phyloP scores from a whole-genome alignment of 2,888 invertebrate species.

The Pristionchus fissidentatus region DNA sequence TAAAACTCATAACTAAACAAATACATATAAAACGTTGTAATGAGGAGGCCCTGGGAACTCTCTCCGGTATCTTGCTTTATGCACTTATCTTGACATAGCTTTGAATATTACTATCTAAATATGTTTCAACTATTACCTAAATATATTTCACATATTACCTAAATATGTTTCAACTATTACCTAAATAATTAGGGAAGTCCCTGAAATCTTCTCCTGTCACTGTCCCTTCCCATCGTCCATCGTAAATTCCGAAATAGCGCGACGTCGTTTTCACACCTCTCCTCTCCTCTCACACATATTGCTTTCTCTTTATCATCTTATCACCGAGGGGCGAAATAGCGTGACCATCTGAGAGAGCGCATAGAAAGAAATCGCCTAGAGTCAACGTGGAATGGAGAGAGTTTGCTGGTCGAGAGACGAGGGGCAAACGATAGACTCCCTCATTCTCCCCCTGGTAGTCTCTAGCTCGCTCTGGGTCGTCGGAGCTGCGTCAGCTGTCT shows the following conservation, averaged over 20 bases:
- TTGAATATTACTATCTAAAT: too few relatives aligned
- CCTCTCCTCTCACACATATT: too few relatives aligned
- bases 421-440: background rate
- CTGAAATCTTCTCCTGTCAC: background rate
- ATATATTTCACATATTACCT: too few relatives aligned
- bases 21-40: too few relatives aligned
- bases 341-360: background rate
- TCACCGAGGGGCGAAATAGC: background rate
- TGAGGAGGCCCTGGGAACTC: too few relatives aligned
- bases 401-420: background rate
- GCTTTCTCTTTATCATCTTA: background rate
- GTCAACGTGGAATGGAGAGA: background rate
- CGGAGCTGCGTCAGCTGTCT: background rate
- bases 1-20: too few relatives aligned
- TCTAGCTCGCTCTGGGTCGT: conserved; percentile 4
- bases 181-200: background rate
- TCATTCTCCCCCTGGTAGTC: background rate
- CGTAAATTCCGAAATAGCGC: conserved; percentile 27
- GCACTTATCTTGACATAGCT: too few relatives aligned
- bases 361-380: background rate
- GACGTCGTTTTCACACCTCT: conserved; percentile 1
- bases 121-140: too few relatives aligned
- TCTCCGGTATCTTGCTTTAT: too few relatives aligned
- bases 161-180: too few relatives aligned
- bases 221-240: background rate